Evolutionary conservation across 2,888 invertebrate genomes (phyloP).

Genomic region (Pammene fasciana): DNA sequence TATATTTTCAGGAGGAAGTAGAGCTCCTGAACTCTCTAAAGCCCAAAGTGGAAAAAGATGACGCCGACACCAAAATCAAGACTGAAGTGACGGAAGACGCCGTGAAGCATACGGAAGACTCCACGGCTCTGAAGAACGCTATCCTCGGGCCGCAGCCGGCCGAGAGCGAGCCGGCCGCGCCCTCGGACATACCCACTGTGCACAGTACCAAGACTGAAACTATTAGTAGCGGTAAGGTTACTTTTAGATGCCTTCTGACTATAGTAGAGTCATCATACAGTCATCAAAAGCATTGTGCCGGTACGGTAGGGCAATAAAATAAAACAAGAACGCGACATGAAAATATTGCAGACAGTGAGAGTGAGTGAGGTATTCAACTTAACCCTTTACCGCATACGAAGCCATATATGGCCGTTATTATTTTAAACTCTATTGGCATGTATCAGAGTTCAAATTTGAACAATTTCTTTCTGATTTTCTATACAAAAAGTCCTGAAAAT

Average conservation of each 20-base stretch:
- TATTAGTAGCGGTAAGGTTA: slow-evolving; percentile 62
- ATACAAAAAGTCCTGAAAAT: too few relatives aligned
- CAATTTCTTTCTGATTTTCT: too few relatives aligned
- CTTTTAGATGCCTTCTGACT: neutral
- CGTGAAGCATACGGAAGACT: slow-evolving; percentile 75
- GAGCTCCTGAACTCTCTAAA: slow-evolving; percentile 87
- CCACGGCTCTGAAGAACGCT: slow-evolving; percentile 75
- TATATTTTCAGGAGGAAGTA: slow-evolving; percentile 85
- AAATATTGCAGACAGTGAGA: too few relatives aligned
- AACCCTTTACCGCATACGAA: too few relatives aligned
- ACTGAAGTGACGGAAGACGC: slow-evolving; percentile 64
- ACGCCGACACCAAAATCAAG: slow-evolving; percentile 62
- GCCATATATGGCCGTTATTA: too few relatives aligned
- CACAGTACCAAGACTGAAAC: slow-evolving; percentile 69
- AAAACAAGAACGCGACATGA: too few relatives aligned
- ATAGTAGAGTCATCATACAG: too few relatives aligned
- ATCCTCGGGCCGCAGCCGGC: slow-evolving; percentile 72
- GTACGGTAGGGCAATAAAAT: too few relatives aligned
- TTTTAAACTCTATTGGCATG: too few relatives aligned
- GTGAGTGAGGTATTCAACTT: too few relatives aligned
- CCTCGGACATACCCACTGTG: slow-evolving; percentile 62
- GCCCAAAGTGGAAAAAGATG: slow-evolving; percentile 85
- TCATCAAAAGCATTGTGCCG: too few relatives aligned
- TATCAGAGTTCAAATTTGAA: too few relatives aligned
- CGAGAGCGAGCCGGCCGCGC: slow-evolving; percentile 58